Evolutionary conservation across 1,140 invertebrate species (phyloP).

Genomic region (Euwallacea fornicatus): DNA sequence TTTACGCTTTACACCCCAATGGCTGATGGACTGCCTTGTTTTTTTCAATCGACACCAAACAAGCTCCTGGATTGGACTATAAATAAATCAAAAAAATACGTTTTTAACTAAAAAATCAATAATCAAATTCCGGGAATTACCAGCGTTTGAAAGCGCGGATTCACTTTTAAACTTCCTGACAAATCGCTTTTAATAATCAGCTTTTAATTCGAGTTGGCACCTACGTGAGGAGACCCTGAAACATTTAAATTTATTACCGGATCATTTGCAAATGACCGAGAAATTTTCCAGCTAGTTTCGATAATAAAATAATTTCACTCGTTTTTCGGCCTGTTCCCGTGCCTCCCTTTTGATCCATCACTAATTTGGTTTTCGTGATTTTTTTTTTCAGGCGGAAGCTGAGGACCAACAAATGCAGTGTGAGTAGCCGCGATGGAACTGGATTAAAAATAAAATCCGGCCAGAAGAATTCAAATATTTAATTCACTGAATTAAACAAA

Average conservation of each 20-base stretch:
- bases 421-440: conserved; percentile 52
- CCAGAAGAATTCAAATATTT: no score
- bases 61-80: no score
- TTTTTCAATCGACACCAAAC: no score
- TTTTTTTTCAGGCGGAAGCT: conserved; percentile 56
- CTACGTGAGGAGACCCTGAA: conserved; percentile 2
- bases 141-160: no score
- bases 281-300: conserved; percentile 27
- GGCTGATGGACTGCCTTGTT: no score
- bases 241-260: conserved; percentile 23
- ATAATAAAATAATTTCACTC: not conserved
- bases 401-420: conserved; percentile 66
- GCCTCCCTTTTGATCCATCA: conserved; percentile 6
- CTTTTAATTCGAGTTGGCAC: conserved; percentile 29
- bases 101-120: no score
- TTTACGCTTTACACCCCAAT: no score
- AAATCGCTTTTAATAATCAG: conserved; percentile 29
- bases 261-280: conserved; percentile 17
- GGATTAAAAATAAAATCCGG: no score
- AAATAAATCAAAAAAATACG: no score
- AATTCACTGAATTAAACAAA: no score
- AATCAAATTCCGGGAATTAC: no score
- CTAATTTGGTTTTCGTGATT: no score
- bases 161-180: conserved; percentile 1
- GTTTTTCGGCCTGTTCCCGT: not conserved